Evolutionary conservation across 2,888 invertebrate species (phyloP).

Genomic region (Dicranocentrus wangi): DNA sequence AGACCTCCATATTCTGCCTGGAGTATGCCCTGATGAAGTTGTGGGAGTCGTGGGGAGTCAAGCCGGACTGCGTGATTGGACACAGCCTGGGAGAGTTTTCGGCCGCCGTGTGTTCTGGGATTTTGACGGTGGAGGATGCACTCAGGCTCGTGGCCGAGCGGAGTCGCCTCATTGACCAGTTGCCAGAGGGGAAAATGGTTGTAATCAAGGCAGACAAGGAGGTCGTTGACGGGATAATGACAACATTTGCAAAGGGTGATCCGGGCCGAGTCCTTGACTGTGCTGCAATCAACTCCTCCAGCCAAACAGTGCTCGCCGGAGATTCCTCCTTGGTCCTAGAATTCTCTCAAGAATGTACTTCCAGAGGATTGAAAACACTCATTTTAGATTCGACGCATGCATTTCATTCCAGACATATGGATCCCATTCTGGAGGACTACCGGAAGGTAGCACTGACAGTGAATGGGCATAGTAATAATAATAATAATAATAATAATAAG

Average conservation of each 20-base stretch:
- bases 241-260: background rate
- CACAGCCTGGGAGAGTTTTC: conserved; percentile 61
- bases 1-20: conserved; percentile 49
- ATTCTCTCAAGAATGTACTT: conserved; percentile 20
- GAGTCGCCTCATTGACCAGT: conserved; percentile 33
- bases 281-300: conserved; percentile 56
- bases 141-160: conserved; percentile 46
- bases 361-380: background rate
- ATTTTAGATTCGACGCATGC: conserved; percentile 26
- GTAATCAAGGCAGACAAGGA: conserved; percentile 17
- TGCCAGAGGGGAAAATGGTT: conserved; percentile 33
- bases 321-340: background rate
- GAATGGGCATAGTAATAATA: background rate
- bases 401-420: conserved; percentile 42
- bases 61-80: conserved; percentile 44
- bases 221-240: background rate
- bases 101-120: conserved; percentile 49
- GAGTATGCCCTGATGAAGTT: conserved; percentile 39
- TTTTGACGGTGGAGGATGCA: conserved; percentile 49
- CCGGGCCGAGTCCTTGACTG: conserved; percentile 9
- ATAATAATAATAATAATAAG: background rate
- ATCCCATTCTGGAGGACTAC: conserved; percentile 25
- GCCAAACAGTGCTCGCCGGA: conserved; percentile 53
- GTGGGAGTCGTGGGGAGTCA: conserved; percentile 48
- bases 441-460: background rate